These are phyloP conservation scores for Palaemon carinicauda DNA, from an alignment of 1,140 invertebrate genomes.

Conservation along the genomic window DNA sequence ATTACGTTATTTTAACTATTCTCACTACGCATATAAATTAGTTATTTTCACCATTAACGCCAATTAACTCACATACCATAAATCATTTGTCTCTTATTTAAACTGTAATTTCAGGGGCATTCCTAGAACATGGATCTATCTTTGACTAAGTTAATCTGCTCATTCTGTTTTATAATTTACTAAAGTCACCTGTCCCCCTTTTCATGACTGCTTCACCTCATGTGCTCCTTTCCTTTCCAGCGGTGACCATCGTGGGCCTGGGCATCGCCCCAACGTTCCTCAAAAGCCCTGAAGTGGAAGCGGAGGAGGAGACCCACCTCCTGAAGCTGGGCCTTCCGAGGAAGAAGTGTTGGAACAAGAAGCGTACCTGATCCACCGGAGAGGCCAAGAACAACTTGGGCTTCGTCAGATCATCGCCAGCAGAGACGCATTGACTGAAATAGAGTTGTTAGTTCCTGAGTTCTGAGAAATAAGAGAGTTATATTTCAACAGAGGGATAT, in stretches of 20 bases:
- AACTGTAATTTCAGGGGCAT: no score
- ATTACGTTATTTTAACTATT: no score
- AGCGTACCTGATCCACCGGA: constrained; percentile 45
- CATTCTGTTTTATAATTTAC: not conserved
- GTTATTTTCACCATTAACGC: no score
- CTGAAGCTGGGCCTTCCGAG: constrained; percentile 53
- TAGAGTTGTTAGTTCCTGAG: no score
- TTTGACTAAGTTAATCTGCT: not conserved
- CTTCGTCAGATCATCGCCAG: no score
- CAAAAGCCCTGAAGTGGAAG: constrained; percentile 54
- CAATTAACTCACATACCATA: no score
- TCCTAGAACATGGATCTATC: no score
- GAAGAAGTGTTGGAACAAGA: constrained; percentile 57
- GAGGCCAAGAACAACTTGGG: not conserved
- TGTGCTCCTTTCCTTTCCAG: constrained; percentile 12
- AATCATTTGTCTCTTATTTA: no score
- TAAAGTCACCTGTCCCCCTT: no score
- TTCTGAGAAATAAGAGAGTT: no score
- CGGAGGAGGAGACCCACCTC: constrained; percentile 54
- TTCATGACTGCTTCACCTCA: not conserved
- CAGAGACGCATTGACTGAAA: no score
- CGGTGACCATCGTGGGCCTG: constrained; percentile 49
- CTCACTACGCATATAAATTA: no score
- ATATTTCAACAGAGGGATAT: not conserved
- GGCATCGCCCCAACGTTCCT: constrained; percentile 50